Base-by-base conservation (phyloP, 2,113 vertebrate species). In the Athene cunicularia region DNA sequence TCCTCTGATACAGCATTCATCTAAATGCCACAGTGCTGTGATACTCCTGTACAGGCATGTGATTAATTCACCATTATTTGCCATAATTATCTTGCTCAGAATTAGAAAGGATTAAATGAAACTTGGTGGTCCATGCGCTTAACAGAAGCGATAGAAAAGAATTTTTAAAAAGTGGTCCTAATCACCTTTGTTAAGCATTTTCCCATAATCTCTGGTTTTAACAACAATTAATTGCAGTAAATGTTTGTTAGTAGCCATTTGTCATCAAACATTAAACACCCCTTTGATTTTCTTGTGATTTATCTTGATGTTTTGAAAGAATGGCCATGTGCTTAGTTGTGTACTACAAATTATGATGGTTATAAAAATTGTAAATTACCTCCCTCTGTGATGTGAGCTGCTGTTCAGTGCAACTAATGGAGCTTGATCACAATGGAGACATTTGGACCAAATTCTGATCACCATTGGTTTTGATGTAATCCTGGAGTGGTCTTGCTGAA, bases 11-110 rank as follows among this genome's bases (percentile, higher is more conserved):
- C 71, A 80, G 71, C 84, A 52, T 90, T 88, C 92, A 86, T 85
- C 85, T 94, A 82, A 95, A 74, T 89, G 91, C 88, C 83, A 86
- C 93, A 92, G 64, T 86, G 88, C 89, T 89, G 86, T 53, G 93
- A 92, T 96, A 93, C 81, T 95, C 88, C 93, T 96, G 41, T 92
- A 75, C 86, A 88, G 96, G 66, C 95, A 92, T 94, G 88, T 89
- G 95, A 97, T 96, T 95, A 95, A 81, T 95, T 98, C 83, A 91
- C 95, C 80, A 92, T 96, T 94, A 94, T 96, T 97, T 90, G 77
- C 93, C 83, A 60, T 94, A 95, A 97, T 98, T 97, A 90, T 89
- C 68, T 88, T 86, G 66, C 73, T 80, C 55, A 73, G 86, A 92
- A 93, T 90, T 95, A 95, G 88, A 66, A 95, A 89, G 82, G 82